Evolutionary conservation across 2,888 invertebrate genomes (phyloP), one percentile per base, ranked within the genome.

Genomic region (Dryobota labecula): DNA sequence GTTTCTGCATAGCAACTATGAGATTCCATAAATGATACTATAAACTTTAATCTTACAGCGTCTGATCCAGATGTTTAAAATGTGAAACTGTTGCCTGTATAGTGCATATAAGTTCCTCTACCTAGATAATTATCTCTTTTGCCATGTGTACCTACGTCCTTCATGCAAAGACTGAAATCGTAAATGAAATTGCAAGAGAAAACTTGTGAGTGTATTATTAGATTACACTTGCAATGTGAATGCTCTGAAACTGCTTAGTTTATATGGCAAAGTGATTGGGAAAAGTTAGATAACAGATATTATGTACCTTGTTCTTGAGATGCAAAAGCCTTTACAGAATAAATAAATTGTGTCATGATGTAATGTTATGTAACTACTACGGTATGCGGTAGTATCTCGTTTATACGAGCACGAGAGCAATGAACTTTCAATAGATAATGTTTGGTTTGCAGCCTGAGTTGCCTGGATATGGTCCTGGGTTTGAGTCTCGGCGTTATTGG

Each of bases 161-260:
- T 58, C 24, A 62, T 24, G 38, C 7, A 38, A 43, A 66, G 24
- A 70, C 49, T 58, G 66, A 30, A 69, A 71, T 49, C 61, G 66
- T 74, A 68, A 60, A 68, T 47, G 49, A 33, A 75, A n/a, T 61
- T 66, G 57, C 54, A 49, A 70, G 75, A 67, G 69, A 69, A 72
- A 80, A 73, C 61, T 70, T n/a, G 24, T 64, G 36, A 69, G 56
- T 64, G 27, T 70, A 78, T 81, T 83, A 82, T 60, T n/a, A n/a
- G n/a, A 82, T 76, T 70, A 61, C 71, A 57, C 30, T 63, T 60
- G 41, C 56, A 53, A 60, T 43, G 38, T 36, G 33, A 53, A 80
- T 80, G 36, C 58, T 63, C n/a, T 70, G 53, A 76, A 80, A 80
- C 68, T 69, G 56, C 36, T 64, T 51, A 64, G 66, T 70, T 82